Evolutionary conservation across 2,113 vertebrate species (phyloP).

Genomic region (Hemiprocne comata): DNA sequence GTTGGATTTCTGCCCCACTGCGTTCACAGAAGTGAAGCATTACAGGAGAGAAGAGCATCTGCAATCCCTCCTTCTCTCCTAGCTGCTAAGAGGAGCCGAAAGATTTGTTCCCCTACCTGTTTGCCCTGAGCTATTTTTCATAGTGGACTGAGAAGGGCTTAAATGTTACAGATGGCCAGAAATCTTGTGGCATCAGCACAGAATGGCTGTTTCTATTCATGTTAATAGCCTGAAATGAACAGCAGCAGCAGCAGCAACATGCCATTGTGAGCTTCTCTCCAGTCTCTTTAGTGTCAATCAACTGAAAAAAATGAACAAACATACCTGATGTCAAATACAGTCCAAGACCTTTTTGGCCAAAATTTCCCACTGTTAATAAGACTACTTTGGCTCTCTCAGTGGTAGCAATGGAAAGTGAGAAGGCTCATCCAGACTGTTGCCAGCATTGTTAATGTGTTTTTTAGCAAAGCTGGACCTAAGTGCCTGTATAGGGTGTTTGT

Average conservation of each 20-base stretch:
- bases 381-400: not conserved
- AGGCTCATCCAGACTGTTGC: not conserved
- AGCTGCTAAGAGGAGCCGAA: not conserved
- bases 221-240: not conserved
- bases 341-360: not conserved
- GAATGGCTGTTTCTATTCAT: not conserved
- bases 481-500: not conserved
- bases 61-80: not conserved
- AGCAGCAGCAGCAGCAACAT: not conserved
- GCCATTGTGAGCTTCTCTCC: not conserved
- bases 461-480: not conserved
- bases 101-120: slow-evolving; percentile 25
- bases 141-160: not conserved
- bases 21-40: not conserved
- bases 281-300: not conserved
- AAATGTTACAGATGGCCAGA: slow-evolving; percentile 26
- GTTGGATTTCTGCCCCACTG: not conserved
- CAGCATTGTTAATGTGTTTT: not conserved
- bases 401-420: not conserved
- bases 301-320: not conserved
- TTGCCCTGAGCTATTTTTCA: not conserved
- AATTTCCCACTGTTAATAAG: not conserved
- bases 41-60: not conserved
- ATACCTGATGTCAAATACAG: not conserved
- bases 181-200: not conserved